These are phyloP conservation scores for Tachina grossa DNA, from an alignment of 2,888 invertebrate genomes.

Conservation along the genomic window DNA sequence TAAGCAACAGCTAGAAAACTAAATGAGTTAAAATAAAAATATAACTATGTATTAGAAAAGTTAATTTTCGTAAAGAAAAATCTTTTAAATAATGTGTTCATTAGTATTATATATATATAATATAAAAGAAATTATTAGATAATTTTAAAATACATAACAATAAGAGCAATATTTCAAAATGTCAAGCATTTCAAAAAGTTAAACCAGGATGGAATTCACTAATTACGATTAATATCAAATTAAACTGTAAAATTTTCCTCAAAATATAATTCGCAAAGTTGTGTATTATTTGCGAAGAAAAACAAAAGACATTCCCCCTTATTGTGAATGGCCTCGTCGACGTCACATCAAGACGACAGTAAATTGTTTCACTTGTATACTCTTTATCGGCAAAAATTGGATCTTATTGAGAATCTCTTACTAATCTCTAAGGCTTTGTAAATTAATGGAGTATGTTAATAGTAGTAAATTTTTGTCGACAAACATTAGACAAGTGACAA, in stretches of 20 bases:
- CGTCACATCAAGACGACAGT: no score
- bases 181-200: slow-evolving; percentile 76
- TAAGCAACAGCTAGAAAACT: slow-evolving; percentile 67
- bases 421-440: no score
- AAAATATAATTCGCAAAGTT: not conserved
- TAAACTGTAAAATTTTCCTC: not conserved
- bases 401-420: no score
- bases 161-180: slow-evolving; percentile 71
- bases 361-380: no score
- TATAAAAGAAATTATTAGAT: slow-evolving; percentile 64
- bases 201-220: slow-evolving; percentile 70
- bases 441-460: no score
- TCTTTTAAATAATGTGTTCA: slow-evolving; percentile 78
- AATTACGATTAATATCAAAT: not conserved
- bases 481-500: no score
- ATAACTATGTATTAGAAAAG: slow-evolving; percentile 47
- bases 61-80: slow-evolving; percentile 68
- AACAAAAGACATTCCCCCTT: not conserved
- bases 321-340: no score
- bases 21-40: slow-evolving; percentile 48
- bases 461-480: no score
- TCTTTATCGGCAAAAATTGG: no score
- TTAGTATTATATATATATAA: slow-evolving; percentile 78
- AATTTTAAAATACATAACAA: slow-evolving; percentile 59
- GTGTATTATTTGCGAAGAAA: not conserved